Base-by-base conservation (phyloP, 2,888 invertebrate genomes). In the Pyrochroa serraticornis region DNA sequence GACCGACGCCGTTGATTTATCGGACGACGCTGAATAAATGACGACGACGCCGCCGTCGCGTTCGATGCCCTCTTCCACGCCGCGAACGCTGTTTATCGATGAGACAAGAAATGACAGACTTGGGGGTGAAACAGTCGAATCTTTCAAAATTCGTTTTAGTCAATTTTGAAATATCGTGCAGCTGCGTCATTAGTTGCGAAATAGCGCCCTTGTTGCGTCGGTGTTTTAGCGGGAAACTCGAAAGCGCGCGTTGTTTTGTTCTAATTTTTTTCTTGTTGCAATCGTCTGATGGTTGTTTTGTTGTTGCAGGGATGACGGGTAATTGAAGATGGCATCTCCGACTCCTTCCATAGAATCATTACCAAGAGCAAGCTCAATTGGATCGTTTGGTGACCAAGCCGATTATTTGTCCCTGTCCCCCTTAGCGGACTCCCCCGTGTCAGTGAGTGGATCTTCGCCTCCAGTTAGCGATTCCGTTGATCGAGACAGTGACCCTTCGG, bases 301-400 rank as follows among this genome's bases (percentile, higher is more conserved):
- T 82, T 82, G 81, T 87, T 86, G 34, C 86, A 90, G 90, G 89
- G 89, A 90, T 90, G 90, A 89, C 86, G 89, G 89, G 88, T 87
- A 88, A 89, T 84, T 90, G 89, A 92, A 91, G 87, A 93, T 93
- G 93, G 93, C 92, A 87, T 92, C 93, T 83, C 87, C 87, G 77
- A 93, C 93, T 84, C 93, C 93, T 83, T 94, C 93, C 82, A 85
- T 93, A 84, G 94, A 93, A 85, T 94, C 93, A 83, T 85, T 91
- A 83, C 90, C 90, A 79, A 89, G 91, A 87, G 92, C 92, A 83
- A 92, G 92, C 84, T 92, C 93, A 79, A 90, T 93, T 84, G 92
- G 92, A 85, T 93, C 93, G 77, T 88, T 90, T 80, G 82, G 85
- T 70, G 91, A 91, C 81, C 90, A 89, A 80, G 87, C 86, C 82